phyloP scores from a whole-genome alignment of 2,113 vertebrate species.

The Solea senegalensis region DNA sequence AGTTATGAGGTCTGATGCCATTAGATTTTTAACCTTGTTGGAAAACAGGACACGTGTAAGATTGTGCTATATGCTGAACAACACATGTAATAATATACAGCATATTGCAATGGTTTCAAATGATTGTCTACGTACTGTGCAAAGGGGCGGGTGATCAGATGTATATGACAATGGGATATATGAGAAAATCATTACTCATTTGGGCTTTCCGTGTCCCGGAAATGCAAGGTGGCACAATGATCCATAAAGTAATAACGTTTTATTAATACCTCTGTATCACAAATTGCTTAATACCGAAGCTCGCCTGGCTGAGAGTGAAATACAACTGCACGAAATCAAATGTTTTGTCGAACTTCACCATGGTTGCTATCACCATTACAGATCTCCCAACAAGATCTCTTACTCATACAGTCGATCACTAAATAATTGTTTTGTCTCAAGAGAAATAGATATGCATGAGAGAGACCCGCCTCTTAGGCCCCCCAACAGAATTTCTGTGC shows the following conservation, averaged over 20 bases:
- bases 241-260: constrained; percentile 43
- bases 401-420: constrained; percentile 25
- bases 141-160: background rate
- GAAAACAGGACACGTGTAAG: constrained; percentile 3
- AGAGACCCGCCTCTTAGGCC: no score
- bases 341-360: constrained; percentile 18
- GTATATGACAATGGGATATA: constrained; percentile 1
- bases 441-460: background rate
- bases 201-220: constrained; percentile 5
- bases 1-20: constrained; percentile 35
- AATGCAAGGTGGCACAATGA: constrained; percentile 9
- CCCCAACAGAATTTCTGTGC: no score
- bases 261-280: constrained; percentile 23
- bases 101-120: constrained; percentile 32
- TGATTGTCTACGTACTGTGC: constrained; percentile 1
- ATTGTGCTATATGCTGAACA: background rate
- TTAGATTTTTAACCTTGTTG: constrained; percentile 33
- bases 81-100: constrained; percentile 34
- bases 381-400: constrained; percentile 34
- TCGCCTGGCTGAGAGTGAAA: constrained; percentile 20
- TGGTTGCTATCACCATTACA: background rate
- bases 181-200: constrained; percentile 38
- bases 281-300: constrained; percentile 26
- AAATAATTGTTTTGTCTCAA: constrained; percentile 14
- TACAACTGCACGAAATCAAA: background rate